Base-by-base conservation (phyloP, 1,140 invertebrate genomes). In the Zaprionus ornatus region DNA sequence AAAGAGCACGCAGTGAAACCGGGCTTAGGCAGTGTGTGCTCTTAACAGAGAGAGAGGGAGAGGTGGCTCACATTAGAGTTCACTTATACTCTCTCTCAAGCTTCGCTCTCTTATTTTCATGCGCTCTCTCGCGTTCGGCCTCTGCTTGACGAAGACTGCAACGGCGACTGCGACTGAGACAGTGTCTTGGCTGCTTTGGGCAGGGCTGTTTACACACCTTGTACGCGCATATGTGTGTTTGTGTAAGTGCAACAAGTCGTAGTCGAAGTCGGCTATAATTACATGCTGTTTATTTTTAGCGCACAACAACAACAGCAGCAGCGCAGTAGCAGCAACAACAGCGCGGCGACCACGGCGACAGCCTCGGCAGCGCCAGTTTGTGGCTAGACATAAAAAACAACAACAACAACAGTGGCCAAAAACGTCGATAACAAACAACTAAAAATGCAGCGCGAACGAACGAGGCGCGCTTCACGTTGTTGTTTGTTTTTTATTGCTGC, bases 281-380 rank as follows among this genome's bases (percentile, higher is more conserved):
- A 87, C 79, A 59, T 87, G 74, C 70, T 64, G 84, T 87, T 87
- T 87, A 87, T 87, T 87, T 87, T 87, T 87, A 87, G 84, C 84
- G 65, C 65, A 69, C 80, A 70, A 69, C 56, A 61, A 50, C 64
- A 59, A 60, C 35, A 68, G 32, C 37, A 45, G 27, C 32, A 23
- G 27, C 60, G 32, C 9, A 29, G 27, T 29, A 77, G 19, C 45
- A 42, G 27, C 62, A 66, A 60, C 29, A 52, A 55, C 69, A 67
- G 25, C 65, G 62, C 66, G 70, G 48, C 64, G 73, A 57, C 60
- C 21, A 48, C 76, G 29, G 37, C 48, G 63, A 55, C 45, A 77
- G 68, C 50, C 48, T 40, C 74, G 62, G 54, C 70, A 29, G 27
- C 27, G 19, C n/a, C 59, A 63, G 40, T 29, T 62, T 50, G 45